Evolutionary conservation across 2,888 invertebrate species (phyloP).

Genomic region (Drosophila infuscata): DNA sequence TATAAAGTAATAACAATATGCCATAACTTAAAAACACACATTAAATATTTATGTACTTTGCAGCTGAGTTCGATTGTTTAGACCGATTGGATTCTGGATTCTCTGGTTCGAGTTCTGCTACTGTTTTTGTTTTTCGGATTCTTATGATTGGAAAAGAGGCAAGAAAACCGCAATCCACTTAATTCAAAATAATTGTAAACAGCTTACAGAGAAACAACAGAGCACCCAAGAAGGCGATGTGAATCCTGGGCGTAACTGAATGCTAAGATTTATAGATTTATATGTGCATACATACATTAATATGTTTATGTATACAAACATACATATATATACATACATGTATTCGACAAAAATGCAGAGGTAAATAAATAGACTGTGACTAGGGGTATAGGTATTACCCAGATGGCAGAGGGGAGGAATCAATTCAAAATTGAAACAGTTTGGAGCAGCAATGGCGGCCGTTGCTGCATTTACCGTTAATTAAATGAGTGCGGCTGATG

Average conservation of each 20-base stretch:
- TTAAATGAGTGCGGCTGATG: conserved; percentile 73
- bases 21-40: conserved; percentile 23
- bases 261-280: conserved; percentile 62
- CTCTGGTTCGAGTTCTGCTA: not conserved
- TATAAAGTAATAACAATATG: conserved; percentile 38
- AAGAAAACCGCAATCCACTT: conserved; percentile 57
- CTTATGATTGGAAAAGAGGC: not conserved
- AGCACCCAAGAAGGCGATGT: conserved; percentile 33
- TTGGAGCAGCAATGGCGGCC: conserved; percentile 48
- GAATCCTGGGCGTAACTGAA: conserved; percentile 69
- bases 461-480: conserved; percentile 64
- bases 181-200: conserved; percentile 73
- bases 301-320: conserved; percentile 4
- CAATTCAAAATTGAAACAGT: conserved; percentile 16
- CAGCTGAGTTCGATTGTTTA: conserved; percentile 1
- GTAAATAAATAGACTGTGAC: conserved; percentile 54
- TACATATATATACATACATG: no score
- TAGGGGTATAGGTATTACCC: conserved; percentile 28
- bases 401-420: conserved; percentile 23
- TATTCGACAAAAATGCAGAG: conserved; percentile 33
- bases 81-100: conserved; percentile 10
- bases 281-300: not conserved
- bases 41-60: conserved; percentile 46
- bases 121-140: not conserved
- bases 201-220: conserved; percentile 48